A percentile compares a stretch with the other conserved stretches of the same genome.
Evolutionary conservation across 2,113 vertebrate species (phyloP).

Genomic region (Scomber scombrus): DNA sequence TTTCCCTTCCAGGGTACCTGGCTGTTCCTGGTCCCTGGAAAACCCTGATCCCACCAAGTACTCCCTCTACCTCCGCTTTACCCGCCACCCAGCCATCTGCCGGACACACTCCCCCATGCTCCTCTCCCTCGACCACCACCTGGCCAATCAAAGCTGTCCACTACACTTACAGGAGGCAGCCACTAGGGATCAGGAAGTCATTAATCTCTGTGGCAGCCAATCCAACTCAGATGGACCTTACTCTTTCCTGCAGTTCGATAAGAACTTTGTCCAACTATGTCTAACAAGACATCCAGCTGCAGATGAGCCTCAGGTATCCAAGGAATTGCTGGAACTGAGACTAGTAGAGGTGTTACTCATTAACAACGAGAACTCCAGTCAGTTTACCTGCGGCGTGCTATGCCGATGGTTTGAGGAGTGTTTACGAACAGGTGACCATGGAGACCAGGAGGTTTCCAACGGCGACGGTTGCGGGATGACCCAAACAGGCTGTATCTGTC

Average conservation of each 20-base stretch:
- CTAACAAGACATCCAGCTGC: conserved; percentile 79
- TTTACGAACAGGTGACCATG: conserved; percentile 82
- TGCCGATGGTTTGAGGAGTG: conserved; percentile 98
- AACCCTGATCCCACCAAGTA: conserved; percentile 99
- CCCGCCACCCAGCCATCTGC: conserved; percentile 92
- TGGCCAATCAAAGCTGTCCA: conserved; percentile 95
- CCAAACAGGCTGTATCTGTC: conserved; percentile 94
- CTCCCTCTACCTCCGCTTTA: conserved; percentile 97
- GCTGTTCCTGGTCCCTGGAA: conserved; percentile 99
- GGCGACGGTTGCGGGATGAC: conserved; percentile 90
- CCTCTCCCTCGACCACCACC: conserved; percentile 95
- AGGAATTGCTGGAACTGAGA: conserved; percentile 90
- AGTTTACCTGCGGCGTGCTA: conserved; percentile 97
- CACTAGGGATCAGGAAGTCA: conserved; percentile 83
- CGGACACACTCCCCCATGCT: conserved; percentile 93
- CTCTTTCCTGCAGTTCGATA: conserved; percentile 96
- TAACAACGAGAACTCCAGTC: conserved; percentile 99
- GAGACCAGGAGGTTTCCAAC: conserved; percentile 64
- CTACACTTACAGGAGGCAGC: conserved; percentile 73
- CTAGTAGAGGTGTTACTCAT: conserved; percentile 96
- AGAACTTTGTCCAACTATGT: conserved; percentile 98
- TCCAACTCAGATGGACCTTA: conserved; percentile 82
- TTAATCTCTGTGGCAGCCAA: conserved; percentile 89
- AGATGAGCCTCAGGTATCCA: conserved; percentile 79
- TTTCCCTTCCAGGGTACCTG: conserved; percentile 91